These are phyloP conservation scores for Terrapene triunguis DNA, from an alignment of 2,113 vertebrate species.

Conservation along the genomic window DNA sequence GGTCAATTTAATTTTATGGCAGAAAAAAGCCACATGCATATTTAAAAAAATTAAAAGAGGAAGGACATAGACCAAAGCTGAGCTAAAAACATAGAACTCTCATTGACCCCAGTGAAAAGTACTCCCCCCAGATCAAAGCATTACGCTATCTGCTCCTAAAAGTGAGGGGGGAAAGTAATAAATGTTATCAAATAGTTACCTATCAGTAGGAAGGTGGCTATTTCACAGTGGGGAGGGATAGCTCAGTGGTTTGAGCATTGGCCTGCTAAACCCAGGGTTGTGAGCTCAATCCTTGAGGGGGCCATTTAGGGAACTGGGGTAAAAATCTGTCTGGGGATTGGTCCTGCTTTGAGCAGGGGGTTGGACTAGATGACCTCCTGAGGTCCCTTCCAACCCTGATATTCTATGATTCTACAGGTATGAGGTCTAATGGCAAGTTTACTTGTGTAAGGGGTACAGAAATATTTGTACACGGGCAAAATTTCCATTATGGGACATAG, in stretches of 20 bases:
- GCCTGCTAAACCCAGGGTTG: too few relatives aligned
- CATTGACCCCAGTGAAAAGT: not conserved
- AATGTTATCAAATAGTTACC: not conserved
- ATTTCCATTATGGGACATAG: not conserved
- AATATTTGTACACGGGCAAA: not conserved
- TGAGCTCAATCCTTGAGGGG: too few relatives aligned
- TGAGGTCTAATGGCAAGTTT: not conserved
- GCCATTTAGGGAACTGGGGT: too few relatives aligned
- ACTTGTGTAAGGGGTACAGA: not conserved
- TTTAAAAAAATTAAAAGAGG: not conserved
- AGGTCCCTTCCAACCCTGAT: too few relatives aligned
- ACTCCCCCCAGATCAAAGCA: not conserved
- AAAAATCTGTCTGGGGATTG: too few relatives aligned
- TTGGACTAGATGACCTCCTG: too few relatives aligned
- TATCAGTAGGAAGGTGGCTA: accelerated
- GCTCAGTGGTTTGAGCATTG: too few relatives aligned
- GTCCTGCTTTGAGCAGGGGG: too few relatives aligned
- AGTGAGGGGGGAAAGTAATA: not conserved
- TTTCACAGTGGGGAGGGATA: not conserved
- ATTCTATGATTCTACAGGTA: not conserved
- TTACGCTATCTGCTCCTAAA: not conserved
- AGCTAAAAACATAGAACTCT: not conserved
- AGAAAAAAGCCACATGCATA: not conserved
- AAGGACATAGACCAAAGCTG: not conserved
- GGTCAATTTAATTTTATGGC: constrained; percentile 21